Evolutionary conservation across 2,888 invertebrate species (phyloP).

Genomic region (Ametastegia equiseti): DNA sequence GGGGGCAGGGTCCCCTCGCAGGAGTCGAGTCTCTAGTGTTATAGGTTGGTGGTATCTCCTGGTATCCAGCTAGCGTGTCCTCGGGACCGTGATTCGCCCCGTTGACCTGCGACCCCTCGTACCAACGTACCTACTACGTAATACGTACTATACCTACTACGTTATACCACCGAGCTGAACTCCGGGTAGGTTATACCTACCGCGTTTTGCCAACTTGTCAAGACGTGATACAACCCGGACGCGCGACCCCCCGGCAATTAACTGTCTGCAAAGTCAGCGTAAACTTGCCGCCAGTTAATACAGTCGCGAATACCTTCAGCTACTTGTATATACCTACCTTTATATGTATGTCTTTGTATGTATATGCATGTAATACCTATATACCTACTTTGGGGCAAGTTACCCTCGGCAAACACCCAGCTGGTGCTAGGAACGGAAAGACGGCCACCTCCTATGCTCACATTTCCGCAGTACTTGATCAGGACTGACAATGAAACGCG

Average conservation of each 20-base stretch:
- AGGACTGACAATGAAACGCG: no score
- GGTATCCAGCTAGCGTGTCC: no score
- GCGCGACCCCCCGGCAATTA: neutral
- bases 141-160: neutral
- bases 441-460: no score
- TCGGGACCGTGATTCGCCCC: conserved; percentile 20
- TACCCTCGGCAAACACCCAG: no score
- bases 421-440: no score
- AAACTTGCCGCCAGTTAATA: conserved; percentile 16
- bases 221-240: neutral
- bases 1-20: no score
- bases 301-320: neutral
- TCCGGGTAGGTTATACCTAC: no score
- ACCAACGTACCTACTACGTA: neutral
- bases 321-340: neutral
- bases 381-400: no score
- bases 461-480: no score
- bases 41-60: no score
- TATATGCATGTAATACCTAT: no score
- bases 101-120: conserved; percentile 15
- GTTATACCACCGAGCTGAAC: neutral
- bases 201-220: conserved; percentile 25
- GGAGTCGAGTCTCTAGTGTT: no score
- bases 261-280: conserved; percentile 21
- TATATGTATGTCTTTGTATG: neutral